phyloP scores from a whole-genome alignment of 2,888 invertebrate species.

The Dynastes tityus region DNA sequence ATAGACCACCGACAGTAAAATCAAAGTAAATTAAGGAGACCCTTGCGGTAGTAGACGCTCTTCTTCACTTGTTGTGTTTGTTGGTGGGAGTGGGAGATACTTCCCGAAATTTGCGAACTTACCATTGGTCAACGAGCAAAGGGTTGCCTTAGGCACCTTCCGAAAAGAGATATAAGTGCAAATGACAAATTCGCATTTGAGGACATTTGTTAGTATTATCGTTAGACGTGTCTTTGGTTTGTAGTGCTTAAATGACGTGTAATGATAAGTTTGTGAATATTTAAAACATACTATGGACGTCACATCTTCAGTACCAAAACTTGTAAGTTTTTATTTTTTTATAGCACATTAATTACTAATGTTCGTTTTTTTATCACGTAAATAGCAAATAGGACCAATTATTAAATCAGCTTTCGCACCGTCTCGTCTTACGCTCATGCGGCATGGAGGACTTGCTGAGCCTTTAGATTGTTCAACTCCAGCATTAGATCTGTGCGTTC shows the following conservation, averaged over 20 bases:
- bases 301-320: constrained; percentile 18
- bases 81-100: constrained; percentile 48
- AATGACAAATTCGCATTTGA: constrained; percentile 44
- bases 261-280: neutral
- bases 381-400: constrained; percentile 43
- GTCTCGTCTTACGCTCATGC: constrained; percentile 10
- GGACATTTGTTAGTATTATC: constrained; percentile 1
- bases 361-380: neutral
- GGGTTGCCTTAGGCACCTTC: constrained; percentile 56
- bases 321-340: constrained; percentile 28
- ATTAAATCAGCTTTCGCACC: constrained; percentile 41
- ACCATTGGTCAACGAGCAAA: constrained; percentile 56
- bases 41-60: constrained; percentile 27
- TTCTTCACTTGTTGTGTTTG: constrained; percentile 24
- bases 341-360: neutral
- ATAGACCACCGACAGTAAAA: constrained; percentile 28
- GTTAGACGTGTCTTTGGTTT: neutral
- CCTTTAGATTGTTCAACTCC: constrained; percentile 56
- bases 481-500: constrained; percentile 62
- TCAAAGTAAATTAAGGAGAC: constrained; percentile 34
- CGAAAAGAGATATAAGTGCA: constrained; percentile 55
- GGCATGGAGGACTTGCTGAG: constrained; percentile 46
- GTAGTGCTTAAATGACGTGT: neutral
- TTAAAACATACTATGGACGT: constrained; percentile 15
- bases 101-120: constrained; percentile 53